phyloP scores from a whole-genome alignment of 53 echinoderm and acorn worm species.

The Actinopyga echinites region DNA sequence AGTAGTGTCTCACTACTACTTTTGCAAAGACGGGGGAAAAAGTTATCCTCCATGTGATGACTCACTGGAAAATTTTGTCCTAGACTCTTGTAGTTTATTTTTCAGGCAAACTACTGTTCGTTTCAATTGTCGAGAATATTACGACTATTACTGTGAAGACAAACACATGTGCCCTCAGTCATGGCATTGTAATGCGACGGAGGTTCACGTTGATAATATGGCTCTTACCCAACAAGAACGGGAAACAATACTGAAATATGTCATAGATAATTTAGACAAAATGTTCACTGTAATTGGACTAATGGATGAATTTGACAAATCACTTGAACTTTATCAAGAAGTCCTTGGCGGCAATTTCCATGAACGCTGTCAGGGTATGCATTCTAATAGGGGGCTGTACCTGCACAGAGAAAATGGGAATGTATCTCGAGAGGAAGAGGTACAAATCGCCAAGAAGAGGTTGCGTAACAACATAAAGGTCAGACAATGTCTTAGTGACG shows the following conservation, averaged over 20 bases:
- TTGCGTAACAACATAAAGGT: slow-evolving; percentile 4
- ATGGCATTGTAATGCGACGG: slow-evolving; percentile 15
- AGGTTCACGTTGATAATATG: slow-evolving; percentile 35
- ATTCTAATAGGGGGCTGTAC: background rate
- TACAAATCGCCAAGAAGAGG: background rate
- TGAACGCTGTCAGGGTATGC: background rate
- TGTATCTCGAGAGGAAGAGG: background rate
- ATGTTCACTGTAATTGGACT: slow-evolving; percentile 62
- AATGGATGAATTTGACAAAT: slow-evolving; percentile 47
- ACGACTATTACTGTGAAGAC: background rate
- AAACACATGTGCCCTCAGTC: background rate
- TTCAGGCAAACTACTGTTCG: slow-evolving; percentile 33
- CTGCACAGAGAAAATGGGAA: background rate
- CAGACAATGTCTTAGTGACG: slow-evolving; percentile 26
- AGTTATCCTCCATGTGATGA: slow-evolving; percentile 36
- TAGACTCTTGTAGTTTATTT: slow-evolving; percentile 42
- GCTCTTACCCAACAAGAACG: background rate
- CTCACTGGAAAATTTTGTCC: slow-evolving; percentile 46
- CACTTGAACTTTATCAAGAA: slow-evolving; percentile 44
- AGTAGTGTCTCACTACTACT: slow-evolving; percentile 42
- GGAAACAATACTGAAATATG: slow-evolving; percentile 18
- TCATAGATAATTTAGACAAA: slow-evolving; percentile 41
- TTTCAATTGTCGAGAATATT: background rate
- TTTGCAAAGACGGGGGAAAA: slow-evolving; percentile 39
- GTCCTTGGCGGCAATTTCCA: slow-evolving; percentile 20